phyloP scores from a whole-genome alignment of 1,140 invertebrate species.

The Lethocerus indicus region DNA sequence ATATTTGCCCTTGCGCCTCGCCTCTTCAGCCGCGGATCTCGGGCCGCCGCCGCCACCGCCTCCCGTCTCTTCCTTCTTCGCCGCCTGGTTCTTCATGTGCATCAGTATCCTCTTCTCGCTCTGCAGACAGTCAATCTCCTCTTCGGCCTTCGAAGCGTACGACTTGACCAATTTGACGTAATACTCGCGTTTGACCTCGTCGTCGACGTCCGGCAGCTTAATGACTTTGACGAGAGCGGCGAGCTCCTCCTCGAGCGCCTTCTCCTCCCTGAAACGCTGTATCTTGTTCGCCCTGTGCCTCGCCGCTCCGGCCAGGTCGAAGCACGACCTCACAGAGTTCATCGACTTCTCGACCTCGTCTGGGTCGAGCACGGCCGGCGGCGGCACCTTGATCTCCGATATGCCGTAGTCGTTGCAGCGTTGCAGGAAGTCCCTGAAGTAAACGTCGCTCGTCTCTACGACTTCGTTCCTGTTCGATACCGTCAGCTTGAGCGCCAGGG shows the following conservation, averaged over 20 bases:
- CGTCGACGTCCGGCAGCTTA: slow-evolving; percentile 41
- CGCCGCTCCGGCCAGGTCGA: slow-evolving; percentile 17
- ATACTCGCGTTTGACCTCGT: slow-evolving; percentile 67
- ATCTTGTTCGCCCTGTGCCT: slow-evolving; percentile 52
- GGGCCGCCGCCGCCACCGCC: too few relatives aligned
- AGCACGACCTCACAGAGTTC: slow-evolving; percentile 14
- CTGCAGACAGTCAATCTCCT: slow-evolving; percentile 57
- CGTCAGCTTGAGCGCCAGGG: slow-evolving; percentile 46
- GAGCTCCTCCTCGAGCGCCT: slow-evolving; percentile 57
- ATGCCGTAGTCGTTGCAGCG: slow-evolving; percentile 62
- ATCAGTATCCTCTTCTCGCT: slow-evolving; percentile 56
- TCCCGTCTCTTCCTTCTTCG: slow-evolving; percentile 16
- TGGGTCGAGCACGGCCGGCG: slow-evolving; percentile 6
- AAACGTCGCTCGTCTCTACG: slow-evolving; percentile 56
- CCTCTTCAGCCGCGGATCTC: slow-evolving; percentile 13
- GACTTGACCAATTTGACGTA: slow-evolving; percentile 60
- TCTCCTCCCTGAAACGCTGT: slow-evolving; percentile 57
- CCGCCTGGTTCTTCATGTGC: slow-evolving; percentile 43
- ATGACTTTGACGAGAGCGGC: slow-evolving; percentile 9
- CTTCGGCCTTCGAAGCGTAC: slow-evolving; percentile 53
- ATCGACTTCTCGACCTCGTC: slow-evolving; percentile 8
- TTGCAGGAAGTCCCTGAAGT: slow-evolving; percentile 70
- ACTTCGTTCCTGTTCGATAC: slow-evolving; percentile 41
- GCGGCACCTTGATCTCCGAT: slow-evolving; percentile 38
- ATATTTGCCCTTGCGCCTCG: slow-evolving; percentile 12